Evolutionary conservation across 2,113 vertebrate genomes (phyloP).

Genomic region (Gallinago undulata): DNA sequence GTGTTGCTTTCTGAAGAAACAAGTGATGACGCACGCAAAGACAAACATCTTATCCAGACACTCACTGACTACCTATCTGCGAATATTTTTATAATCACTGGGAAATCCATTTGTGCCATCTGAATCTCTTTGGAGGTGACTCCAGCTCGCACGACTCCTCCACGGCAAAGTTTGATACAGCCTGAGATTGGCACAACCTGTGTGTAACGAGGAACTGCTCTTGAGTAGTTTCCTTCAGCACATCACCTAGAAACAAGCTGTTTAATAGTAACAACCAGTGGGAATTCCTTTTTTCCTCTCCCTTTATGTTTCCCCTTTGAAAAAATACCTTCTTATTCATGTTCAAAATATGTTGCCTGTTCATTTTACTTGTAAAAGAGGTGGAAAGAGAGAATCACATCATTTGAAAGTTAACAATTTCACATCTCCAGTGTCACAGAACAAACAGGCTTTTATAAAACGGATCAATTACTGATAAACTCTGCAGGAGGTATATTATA

Average conservation of each 20-base stretch:
- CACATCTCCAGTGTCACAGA: background rate
- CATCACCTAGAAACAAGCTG: background rate
- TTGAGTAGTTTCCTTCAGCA: background rate
- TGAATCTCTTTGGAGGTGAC: background rate
- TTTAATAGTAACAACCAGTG: background rate
- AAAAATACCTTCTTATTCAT: background rate
- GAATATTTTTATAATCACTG: too few species aligned
- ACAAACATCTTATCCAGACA: background rate
- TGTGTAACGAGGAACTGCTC: background rate
- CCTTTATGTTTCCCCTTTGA: background rate
- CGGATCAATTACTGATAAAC: background rate
- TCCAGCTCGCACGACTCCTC: background rate
- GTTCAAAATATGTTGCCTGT: background rate
- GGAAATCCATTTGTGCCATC: background rate
- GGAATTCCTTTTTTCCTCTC: background rate
- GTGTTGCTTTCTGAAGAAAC: background rate
- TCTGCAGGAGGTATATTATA: background rate
- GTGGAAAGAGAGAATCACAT: background rate
- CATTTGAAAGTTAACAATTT: background rate
- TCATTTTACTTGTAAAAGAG: background rate
- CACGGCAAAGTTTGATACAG: background rate
- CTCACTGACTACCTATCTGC: too few species aligned
- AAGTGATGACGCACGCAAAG: background rate
- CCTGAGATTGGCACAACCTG: background rate
- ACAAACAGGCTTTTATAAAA: background rate